Evolutionary conservation across 2,797 vertebrate species (phyloP).

Genomic region (Eupleurogrammus muticus): DNA sequence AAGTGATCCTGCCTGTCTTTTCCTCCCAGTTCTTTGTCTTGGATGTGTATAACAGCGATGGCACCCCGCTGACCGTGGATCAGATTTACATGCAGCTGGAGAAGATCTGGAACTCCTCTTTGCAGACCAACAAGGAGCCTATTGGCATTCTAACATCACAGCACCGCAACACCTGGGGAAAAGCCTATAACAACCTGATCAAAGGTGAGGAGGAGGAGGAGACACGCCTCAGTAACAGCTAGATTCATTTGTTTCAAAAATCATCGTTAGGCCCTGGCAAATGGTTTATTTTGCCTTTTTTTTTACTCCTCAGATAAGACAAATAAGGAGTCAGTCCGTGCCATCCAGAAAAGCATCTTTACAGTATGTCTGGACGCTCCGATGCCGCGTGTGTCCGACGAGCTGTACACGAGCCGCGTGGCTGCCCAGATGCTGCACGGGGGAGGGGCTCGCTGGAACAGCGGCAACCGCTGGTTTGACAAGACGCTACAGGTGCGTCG

Average conservation of each 20-base stretch:
- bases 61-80: conserved; percentile 90
- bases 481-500: conserved; percentile 93
- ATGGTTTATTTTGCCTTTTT: not conserved
- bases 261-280: not conserved
- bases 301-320: conserved; percentile 87
- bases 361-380: conserved; percentile 93
- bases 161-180: conserved; percentile 98
- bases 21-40: conserved; percentile 91
- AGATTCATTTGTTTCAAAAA: not conserved
- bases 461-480: conserved; percentile 98
- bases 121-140: conserved; percentile 98
- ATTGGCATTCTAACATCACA: conserved; percentile 96
- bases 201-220: conserved; percentile 85
- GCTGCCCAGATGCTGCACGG: conserved; percentile 96
- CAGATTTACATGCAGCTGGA: conserved; percentile 96
- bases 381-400: conserved; percentile 89
- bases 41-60: conserved; percentile 95
- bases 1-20: not conserved
- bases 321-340: conserved; percentile 95
- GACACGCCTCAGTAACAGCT: not conserved
- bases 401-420: conserved; percentile 89
- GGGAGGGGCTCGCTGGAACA: conserved; percentile 93
- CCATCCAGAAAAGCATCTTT: conserved; percentile 96
- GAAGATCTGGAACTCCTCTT: conserved; percentile 98
- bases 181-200: conserved; percentile 94